Evolutionary conservation across 2,888 invertebrate species (phyloP).

Genomic region (Esperia sulphurella): DNA sequence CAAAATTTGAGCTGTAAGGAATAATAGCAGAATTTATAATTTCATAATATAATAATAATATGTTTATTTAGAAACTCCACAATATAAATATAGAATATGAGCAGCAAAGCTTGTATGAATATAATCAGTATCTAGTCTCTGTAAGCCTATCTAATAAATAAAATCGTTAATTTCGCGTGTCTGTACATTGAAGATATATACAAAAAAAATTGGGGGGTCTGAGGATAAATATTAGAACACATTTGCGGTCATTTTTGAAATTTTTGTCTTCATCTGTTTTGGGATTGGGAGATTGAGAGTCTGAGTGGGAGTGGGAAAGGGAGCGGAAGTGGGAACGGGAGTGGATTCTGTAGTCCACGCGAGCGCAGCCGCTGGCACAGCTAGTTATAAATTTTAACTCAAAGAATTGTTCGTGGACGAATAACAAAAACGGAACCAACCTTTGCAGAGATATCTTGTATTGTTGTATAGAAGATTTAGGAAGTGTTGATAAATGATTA

Average conservation of each 20-base stretch:
- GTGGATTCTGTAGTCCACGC: too few relatives aligned
- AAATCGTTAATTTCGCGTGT: not conserved
- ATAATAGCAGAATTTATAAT: not conserved
- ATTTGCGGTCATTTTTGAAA: too few relatives aligned
- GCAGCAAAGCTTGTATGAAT: not conserved
- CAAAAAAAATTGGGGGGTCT: too few relatives aligned
- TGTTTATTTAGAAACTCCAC: not conserved
- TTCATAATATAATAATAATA: not conserved
- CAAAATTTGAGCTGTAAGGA: constrained; percentile 44
- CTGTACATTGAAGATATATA: not conserved
- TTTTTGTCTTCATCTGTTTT: too few relatives aligned
- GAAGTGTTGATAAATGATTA: constrained; percentile 26
- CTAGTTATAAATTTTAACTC: too few relatives aligned
- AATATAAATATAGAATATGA: not conserved
- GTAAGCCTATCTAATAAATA: not conserved
- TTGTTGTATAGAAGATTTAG: constrained; percentile 33
- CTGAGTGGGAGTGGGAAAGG: too few relatives aligned
- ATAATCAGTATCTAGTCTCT: not conserved
- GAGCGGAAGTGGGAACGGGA: too few relatives aligned
- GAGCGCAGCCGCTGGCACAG: too few relatives aligned
- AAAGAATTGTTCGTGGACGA: not conserved
- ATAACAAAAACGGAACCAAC: constrained; percentile 19
- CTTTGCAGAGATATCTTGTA: constrained; percentile 35
- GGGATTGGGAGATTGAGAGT: too few relatives aligned
- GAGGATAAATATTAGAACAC: too few relatives aligned